Conservation (phyloP, 2,113 vertebrate genomes). For the Catharus bicknelli region DNA sequence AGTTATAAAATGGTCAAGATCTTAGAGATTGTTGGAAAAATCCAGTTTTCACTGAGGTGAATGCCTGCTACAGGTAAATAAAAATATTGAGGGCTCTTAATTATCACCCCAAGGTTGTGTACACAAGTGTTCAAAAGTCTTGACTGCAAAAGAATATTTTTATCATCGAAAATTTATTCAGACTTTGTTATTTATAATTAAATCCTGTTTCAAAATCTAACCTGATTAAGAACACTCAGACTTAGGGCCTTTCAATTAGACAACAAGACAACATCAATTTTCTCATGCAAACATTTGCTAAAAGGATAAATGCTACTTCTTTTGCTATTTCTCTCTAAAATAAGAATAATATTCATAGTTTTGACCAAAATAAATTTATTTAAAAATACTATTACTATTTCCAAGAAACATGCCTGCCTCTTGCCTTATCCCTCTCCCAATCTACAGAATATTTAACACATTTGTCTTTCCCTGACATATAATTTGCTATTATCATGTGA, state of each 20-base stretch:
- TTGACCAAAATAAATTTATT: neutral
- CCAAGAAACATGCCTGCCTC: neutral
- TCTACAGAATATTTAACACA: slow-evolving; percentile 1
- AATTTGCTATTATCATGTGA: slow-evolving; percentile 26
- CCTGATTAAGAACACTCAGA: neutral
- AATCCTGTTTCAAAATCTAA: neutral
- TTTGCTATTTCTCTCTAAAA: neutral
- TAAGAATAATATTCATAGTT: neutral
- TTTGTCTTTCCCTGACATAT: slow-evolving; percentile 44
- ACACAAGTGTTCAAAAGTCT: neutral
- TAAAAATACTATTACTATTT: neutral
- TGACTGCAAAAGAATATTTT: neutral
- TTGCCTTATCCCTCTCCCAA: neutral
- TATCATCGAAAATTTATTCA: neutral
- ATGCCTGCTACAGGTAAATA: neutral
- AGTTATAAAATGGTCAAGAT: neutral
- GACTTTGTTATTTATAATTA: neutral
- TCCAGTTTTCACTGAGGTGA: neutral
- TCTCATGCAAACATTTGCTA: neutral
- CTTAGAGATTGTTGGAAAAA: neutral
- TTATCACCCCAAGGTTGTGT: neutral
- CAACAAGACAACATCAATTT: neutral
- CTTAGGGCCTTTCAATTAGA: neutral
- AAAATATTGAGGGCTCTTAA: neutral
- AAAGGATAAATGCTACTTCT: neutral